Evolutionary conservation across 2,888 invertebrate species (phyloP), one percentile per base, ranked within the genome.

Genomic region (Drosophila putrida): DNA sequence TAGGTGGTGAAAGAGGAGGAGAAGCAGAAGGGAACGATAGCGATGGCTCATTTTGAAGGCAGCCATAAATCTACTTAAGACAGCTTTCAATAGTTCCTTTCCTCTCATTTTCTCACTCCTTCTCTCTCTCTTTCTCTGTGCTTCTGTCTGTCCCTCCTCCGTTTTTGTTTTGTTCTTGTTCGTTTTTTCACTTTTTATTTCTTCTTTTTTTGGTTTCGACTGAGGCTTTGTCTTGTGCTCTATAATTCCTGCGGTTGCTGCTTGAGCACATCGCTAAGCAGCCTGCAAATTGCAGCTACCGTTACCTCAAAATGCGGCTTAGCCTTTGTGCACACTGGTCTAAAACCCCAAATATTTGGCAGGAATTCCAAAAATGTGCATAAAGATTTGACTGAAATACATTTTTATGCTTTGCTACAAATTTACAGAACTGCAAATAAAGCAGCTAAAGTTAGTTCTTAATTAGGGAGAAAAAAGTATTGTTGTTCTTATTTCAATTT

Each of bases 61-160:
- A 88, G 84, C 74, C 84, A 89, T 83, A 85, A 85, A 85, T 89
- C 81, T 83, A 89, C 85, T 83, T 89, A 74, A 81, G 77, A 72
- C 84, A 71, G 89, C 79, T 89, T 81, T 78, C 70, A 65, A 88
- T 82, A 82, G 75, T 84, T 75, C 72, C 53, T 46, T 36, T 51
- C 20, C 20, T 20, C 20, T 20, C 20, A 20, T 20, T 55, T 36
- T 25, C 25, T 36, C 11, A 9, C 35, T 11, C 25, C n/a, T 2
- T 6, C 13, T 13, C 53, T 50, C 8, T 31, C 33, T 63, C 49
- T 61, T n/a, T n/a, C 35, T 31, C 64, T 65, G 36, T 47, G 11
- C 15, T 47, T 62, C 39, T 58, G 39, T 38, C 47, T 53, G 36
- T 55, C 25, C 39, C 20, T 57, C 35, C 62, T 57, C 35, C 62